Evolutionary conservation across 2,797 vertebrate genomes (phyloP), one percentile per base, ranked within the genome.

Genomic region (Rhabdomys pumilio): DNA sequence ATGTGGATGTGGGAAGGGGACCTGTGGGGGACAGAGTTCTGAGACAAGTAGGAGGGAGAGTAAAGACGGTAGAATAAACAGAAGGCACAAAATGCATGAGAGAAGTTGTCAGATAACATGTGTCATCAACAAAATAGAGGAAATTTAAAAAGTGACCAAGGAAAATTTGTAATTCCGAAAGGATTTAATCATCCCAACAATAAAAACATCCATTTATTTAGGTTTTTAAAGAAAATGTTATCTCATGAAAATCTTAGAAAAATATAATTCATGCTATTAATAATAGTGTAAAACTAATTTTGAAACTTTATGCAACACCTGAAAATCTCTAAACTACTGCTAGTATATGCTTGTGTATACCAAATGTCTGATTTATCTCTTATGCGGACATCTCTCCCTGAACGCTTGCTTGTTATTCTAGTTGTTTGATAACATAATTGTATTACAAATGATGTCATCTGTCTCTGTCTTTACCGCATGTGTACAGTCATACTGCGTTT

Each of bases 201-300:
- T 57, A 59, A 38, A 55, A 81, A 59, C 6, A 59, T 13, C 11
- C 79, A 53, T 38, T 81, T 81, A 59, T 81, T 59, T 81, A 81
- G 59, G 34, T 81, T 57, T 77, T 55, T 81, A 55, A n/a, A 22
- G 5, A 81, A 59, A 81, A n/a, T n/a, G 53, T 11, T 34, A 55
- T 22, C 79, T 22, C 79, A 38, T 44, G 38, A 76, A 26, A 63
- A 3, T 72, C 55, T 90, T 94, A 90, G 55, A 73, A 94, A 94
- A 90, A 81, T 73, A 75, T 29, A 82, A 83, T 61, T 61, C 22
- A 88, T 73, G 6, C 53, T 15, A 41, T 50, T 67, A 79, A 19
- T 2, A 57, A 50, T 41, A 75, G 26, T 65, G 80, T 85, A 77
- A 55, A 87, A 90, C 47, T 90, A 80, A 84, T 84, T 61, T 84